Conservation (phyloP, 2,113 vertebrate species). For the Ctenomys sociabilis region DNA sequence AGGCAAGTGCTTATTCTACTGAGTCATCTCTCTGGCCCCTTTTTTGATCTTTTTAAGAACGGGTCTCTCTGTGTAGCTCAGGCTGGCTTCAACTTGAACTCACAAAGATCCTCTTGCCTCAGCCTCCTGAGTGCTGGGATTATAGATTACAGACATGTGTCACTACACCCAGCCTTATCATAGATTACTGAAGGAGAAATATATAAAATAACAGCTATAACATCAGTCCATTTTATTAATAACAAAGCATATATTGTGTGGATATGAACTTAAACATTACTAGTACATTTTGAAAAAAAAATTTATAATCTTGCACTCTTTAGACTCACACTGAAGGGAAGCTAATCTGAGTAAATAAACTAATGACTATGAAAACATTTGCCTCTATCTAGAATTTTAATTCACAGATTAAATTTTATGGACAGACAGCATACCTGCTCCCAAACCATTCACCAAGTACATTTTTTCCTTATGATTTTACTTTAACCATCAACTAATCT, state of each 20-base stretch:
- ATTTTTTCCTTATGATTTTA: not conserved
- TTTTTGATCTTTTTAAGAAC: too few relatives aligned
- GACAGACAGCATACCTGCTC: not conserved
- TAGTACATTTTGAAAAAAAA: constrained; percentile 16
- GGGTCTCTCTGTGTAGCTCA: too few relatives aligned
- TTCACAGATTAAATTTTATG: not conserved
- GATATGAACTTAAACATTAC: not conserved
- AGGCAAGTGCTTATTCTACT: too few relatives aligned
- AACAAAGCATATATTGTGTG: not conserved
- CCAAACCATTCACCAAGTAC: not conserved
- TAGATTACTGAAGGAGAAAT: not conserved
- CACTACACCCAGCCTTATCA: not conserved
- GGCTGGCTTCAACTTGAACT: too few relatives aligned
- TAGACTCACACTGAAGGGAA: not conserved
- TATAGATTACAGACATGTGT: too few relatives aligned
- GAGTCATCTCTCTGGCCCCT: too few relatives aligned
- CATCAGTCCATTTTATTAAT: not conserved
- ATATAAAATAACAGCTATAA: not conserved
- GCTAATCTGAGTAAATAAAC: not conserved
- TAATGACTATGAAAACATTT: not conserved
- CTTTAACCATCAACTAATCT: not conserved
- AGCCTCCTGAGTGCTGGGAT: too few relatives aligned
- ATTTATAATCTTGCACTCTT: not conserved
- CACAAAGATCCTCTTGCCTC: too few relatives aligned
- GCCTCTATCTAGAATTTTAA: not conserved